Evolutionary conservation across 2,113 vertebrate species (phyloP), one percentile per base, ranked within the genome.

Genomic region (Callionymus lyra): DNA sequence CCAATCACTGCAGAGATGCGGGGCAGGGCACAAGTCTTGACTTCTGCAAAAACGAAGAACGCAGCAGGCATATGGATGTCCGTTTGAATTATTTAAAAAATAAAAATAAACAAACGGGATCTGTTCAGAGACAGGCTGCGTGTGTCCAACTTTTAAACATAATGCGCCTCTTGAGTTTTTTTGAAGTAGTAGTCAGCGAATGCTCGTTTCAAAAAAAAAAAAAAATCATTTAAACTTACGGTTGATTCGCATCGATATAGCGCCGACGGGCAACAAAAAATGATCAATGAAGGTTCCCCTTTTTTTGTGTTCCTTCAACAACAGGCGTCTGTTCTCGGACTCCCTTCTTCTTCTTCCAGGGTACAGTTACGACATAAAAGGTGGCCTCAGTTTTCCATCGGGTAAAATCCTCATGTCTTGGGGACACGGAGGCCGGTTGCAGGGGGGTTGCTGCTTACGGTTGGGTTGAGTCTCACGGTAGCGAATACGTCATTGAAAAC

Each of bases 251-350:
- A 47, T 32, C 31, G 44, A 47, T 41, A 5, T 27, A 27, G 21
- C 18, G 12, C 53, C 42, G n/a, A 16, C 34, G 12, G 53, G 21
- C 21, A 44, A 62, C 44, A 46, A 55, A 47, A 63, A 72, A 60
- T 58, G 51, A 53, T 67, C 47, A 70, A 53, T 64, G 62, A 65
- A 73, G 77, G 76, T 85, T 86, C 82, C 80, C 70, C 65, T 85
- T 83, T 83, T 74, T 44, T 58, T 4, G 73, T 79, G 63, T 72
- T 72, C 81, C 77, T 85, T 86, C 68, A 75, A 65, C 60, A 49
- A 53, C 50, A 57, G 34, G 50, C 16, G 45, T 37, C 64, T 69
- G 52, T 62, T 61, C 47, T 57, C 51, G 71, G 64, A 47, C 64
- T 60, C 31, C 56, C 4, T 55, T 74, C 56, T 59, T 56, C 70